Evolutionary conservation across 1,140 invertebrate genomes (phyloP), one percentile per base, ranked within the genome.

Genomic region (Drosophila neocordata): DNA sequence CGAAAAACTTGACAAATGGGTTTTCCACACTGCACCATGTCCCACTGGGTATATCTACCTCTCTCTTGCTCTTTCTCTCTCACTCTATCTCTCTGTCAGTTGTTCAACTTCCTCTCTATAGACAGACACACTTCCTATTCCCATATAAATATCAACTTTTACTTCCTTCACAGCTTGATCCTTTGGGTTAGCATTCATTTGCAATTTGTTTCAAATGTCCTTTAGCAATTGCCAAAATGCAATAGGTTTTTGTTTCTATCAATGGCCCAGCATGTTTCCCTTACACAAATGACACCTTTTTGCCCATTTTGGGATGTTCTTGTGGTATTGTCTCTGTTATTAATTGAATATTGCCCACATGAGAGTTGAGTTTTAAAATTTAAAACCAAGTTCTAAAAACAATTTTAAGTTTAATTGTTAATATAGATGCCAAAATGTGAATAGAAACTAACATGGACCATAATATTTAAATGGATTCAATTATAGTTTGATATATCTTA

Each of bases 161-260:
- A 89, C 79, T 88, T 88, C 79, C 76, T 79, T 73, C 76, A 56
- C 76, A 67, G 69, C 69, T 34, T 75, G 83, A 63, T 38, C 15
- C 55, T 53, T 70, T 51, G 64, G 38, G 37, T 15, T 74, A 6
- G 41, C 83, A 79, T 83, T 79, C 76, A 88, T 88, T 88, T 67
- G 83, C 83, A 88, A 88, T 88, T 88, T 73, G 88, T 83, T 88
- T 79, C 73, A 72, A 89, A 88, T 88, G 76, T 48, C 79, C 84
- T 73, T 31, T 57, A 61, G 72, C 72, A 60, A 74, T 74, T 73
- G 34, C 44, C 79, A 65, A 83, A 82, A 77, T 88, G 78, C 69
- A 68, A 77, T 71, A 57, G 69, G 69, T 73, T 31, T 2, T 44
- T 13, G 13, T 7, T 44, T 18, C 41, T 3, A 70, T 87, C 75